Base-by-base conservation (phyloP, 1,140 invertebrate species). In the Helicoverpa zea region DNA sequence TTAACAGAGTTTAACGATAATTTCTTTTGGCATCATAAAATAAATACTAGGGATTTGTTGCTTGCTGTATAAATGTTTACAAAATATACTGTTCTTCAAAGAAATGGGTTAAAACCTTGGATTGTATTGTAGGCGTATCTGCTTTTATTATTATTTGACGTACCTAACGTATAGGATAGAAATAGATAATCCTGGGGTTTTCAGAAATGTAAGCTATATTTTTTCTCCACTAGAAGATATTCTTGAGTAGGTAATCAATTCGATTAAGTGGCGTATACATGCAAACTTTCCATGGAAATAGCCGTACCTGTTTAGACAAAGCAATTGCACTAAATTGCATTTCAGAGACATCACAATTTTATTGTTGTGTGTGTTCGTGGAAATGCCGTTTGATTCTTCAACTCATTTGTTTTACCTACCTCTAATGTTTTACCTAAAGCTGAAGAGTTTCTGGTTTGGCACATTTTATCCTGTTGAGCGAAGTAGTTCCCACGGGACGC, bases 1-100 rank as follows among this genome's bases (percentile, higher is more conserved):
- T 66, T 66, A 47, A 66, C 63, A 47, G n/a, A 66, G 63, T 66
- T 66, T 66, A 66, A 66, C 63, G 63, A 66, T 66, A 66, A 66
- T 47, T 66, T 66, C 63, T 66, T 66, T n/a, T 35, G 43, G 14
- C 63, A 5, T 35, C 35, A n/a, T 66, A 66, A 47, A 47, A 66
- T 66, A 66, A 64, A 64, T 64, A 64, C 16, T 43, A 49, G n/a
- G 63, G 63, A 66, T 66, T 66, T 66, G 35, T 66, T 66, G 35
- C 14, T 70, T 14, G 3, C 12, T 7, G 35, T 18, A 23, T 47
- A 3, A 18, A 49, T 16, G 35, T 66, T 66, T 66, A 35, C 3
- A n/a, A 70, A 70, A 70, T 70, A 18, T 16, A 16, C 16, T 43
- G 9, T 70, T 18, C 66, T 52, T 70, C 66, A 70, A 23, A 70